Evolutionary conservation across 1,140 invertebrate genomes (phyloP), one percentile per base, ranked within the genome.

Genomic region (Catajapyx aquilonaris): DNA sequence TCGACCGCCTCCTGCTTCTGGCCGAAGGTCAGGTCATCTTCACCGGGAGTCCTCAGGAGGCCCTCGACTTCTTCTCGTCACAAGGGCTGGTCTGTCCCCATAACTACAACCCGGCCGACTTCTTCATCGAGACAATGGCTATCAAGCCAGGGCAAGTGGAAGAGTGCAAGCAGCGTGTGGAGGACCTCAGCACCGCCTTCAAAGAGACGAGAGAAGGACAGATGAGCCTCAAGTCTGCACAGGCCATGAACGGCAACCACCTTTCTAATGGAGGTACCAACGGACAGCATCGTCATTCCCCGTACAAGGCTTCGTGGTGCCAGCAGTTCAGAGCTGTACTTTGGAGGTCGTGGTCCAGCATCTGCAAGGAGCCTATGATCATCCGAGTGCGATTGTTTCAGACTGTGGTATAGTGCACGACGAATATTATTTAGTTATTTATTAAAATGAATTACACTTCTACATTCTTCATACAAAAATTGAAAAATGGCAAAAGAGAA

Each of bases 51-150:
- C 66, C 75, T 1, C 65, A 69, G 23, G 71, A 81, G 46, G 84
- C 85, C 1, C 68, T 72, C 4, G 56, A 69, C 0, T 91, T 91
- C 56, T 94, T 94, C 48, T 69, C 64, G 49, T 65, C 69, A 83
- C 90, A 59, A 69, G 69, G 55, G 3, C 9, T 21, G 22, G 20
- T 34, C 11, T 19, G 20, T 33, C 10, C 15, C 5, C 32, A 5
- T 2, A 93, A 94, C 52, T 95, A 87, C 56, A 96, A 95, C 52
- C 90, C 90, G 5, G 88, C 86, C 0, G 91, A 97, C 59, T 90
- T 85, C 53, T 94, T 81, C 53, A 78, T 96, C n/a, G 74, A 87
- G 51, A 69, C 83, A 4, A 56, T 96, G 38, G 87, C 88, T 0
- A 73, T 93, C 1, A 70, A 81, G 15, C 86, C 87, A 0, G 80